Evolutionary conservation across 2,113 vertebrate genomes (phyloP).

Genomic region (Eudyptes chrysolophus): DNA sequence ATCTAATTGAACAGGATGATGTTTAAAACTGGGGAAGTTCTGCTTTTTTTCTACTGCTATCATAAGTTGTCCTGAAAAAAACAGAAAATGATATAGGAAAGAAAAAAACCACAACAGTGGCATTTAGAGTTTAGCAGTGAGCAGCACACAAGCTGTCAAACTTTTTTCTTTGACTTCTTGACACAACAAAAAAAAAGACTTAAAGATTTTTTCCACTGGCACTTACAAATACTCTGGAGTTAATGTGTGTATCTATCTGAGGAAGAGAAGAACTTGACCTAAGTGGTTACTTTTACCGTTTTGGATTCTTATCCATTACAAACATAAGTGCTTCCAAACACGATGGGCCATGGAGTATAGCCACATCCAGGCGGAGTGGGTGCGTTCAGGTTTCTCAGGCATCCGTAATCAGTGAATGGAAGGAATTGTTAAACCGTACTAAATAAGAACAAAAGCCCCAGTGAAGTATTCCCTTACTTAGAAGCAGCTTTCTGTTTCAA

Average conservation of each 20-base stretch:
- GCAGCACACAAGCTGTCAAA: not conserved
- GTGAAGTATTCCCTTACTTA: constrained; percentile 59
- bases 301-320: not conserved
- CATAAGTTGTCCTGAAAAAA: not conserved
- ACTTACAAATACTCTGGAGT: not conserved
- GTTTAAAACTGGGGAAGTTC: not conserved
- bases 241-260: not conserved
- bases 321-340: not conserved
- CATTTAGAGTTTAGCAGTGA: not conserved
- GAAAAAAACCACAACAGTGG: not conserved
- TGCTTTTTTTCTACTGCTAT: not conserved
- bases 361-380: not conserved
- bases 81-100: not conserved
- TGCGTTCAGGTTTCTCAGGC: constrained; percentile 3
- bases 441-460: constrained; percentile 53
- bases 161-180: not conserved
- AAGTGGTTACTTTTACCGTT: not conserved
- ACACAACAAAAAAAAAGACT: not conserved
- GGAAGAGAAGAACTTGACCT: not conserved
- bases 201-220: not conserved
- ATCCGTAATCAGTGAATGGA: constrained; percentile 14
- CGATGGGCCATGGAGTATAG: not conserved
- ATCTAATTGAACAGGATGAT: not conserved
- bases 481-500: constrained; percentile 37
- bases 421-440: constrained; percentile 37